Evolutionary conservation across 2,113 vertebrate species (phyloP).

Genomic region (Loxodonta africana): DNA sequence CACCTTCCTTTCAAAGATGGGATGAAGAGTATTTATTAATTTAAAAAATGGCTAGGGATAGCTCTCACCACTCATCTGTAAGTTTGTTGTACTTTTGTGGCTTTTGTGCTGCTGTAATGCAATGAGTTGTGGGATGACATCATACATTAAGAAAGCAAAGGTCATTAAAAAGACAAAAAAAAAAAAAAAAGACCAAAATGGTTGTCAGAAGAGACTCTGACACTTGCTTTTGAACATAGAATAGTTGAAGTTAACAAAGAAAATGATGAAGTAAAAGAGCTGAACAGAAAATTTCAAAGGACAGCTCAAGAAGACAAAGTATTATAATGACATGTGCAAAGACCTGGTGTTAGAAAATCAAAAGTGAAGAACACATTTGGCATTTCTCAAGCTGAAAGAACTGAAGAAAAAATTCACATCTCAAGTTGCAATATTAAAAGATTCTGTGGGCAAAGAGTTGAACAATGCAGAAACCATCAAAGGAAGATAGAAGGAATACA

Average conservation of each 20-base stretch:
- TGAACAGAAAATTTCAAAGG: background rate
- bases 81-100: background rate
- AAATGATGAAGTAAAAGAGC: background rate
- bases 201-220: background rate
- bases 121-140: background rate
- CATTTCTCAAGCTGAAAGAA: background rate
- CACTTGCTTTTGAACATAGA: background rate
- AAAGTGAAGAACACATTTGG: background rate
- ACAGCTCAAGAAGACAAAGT: background rate
- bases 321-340: background rate
- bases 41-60: background rate
- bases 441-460: background rate
- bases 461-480: background rate
- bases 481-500: background rate
- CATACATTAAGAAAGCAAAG: background rate
- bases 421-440: background rate
- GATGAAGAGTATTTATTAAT: background rate
- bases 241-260: background rate
- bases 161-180: background rate
- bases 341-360: background rate
- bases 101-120: background rate
- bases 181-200: background rate
- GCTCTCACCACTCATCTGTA: background rate
- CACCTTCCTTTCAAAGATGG: background rate
- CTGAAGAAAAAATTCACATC: background rate